Base-by-base conservation (phyloP, 2,113 vertebrate species). In the Caranx ignobilis region DNA sequence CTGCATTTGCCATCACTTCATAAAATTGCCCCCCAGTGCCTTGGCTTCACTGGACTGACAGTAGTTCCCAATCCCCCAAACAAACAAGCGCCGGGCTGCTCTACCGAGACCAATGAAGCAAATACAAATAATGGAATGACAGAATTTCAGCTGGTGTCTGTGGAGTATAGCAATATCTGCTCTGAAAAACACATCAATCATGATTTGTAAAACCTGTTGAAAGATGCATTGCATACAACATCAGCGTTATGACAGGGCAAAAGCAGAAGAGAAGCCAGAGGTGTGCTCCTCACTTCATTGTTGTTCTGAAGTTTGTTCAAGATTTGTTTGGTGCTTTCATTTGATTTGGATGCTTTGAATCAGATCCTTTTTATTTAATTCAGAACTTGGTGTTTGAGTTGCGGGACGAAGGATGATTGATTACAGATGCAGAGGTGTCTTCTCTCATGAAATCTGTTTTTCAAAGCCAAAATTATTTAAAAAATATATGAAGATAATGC, bases 121-220 rank as follows among this genome's bases (percentile, higher is more conserved):
- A 81, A 78, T 79, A 85, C 83, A 88, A 86, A 89, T 88, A 82
- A 76, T 56, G 37, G 62, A 75, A 71, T 85, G 86, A 71, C 69
- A 82, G 47, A 68, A 66, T 81, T 81, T 84, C 48, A 79, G 77
- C 64, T 31, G 11, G 26, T 70, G 59, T 75, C 70, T 70, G 41
- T 34, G 66, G 72, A 55, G 69, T 41, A 86, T 48, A 34, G 31
- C 72, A 57, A 75, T 77, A 78, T 77, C 66, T 56, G 60, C 54
- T n/a, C 8, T 78, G 41, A 73, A 74, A 76, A 82, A 81, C 59
- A 57, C 70, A 78, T 71, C 65, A 43, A 26, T 75, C 55, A 34
- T 37, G 61, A 77, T 84, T 77, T 75, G 32, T 56, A 47, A 59
- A 76, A 79, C 32, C 59, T 71, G 54, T 74, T 69, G 15, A 83